These are phyloP conservation scores for Gephyroberyx darwinii DNA, from an alignment of 2,797 vertebrate species.

Conservation along the genomic window DNA sequence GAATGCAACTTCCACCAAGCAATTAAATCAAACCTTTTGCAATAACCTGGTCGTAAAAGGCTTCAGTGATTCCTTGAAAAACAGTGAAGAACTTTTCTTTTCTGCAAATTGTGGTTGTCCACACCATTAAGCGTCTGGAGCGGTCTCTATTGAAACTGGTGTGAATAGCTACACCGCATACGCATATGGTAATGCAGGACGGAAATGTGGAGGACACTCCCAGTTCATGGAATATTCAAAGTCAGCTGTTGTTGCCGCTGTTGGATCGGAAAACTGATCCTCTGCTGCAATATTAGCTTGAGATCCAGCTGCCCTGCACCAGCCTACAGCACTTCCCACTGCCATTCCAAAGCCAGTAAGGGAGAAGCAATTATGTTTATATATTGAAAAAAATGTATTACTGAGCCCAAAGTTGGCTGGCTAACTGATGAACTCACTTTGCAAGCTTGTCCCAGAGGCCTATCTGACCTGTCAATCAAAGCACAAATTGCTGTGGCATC, in stretches of 20 bases:
- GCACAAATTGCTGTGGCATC: no score
- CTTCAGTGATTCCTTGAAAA: background rate
- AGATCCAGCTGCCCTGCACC: background rate
- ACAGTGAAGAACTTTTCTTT: constrained; percentile 47
- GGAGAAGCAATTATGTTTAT: no score
- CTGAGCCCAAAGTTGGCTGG: no score
- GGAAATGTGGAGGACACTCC: constrained; percentile 61
- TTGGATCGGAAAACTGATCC: no score
- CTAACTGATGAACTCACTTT: no score
- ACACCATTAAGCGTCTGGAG: background rate
- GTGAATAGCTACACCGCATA: constrained; percentile 42
- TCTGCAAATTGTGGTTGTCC: background rate
- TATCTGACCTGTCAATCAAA: no score
- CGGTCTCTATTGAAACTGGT: constrained; percentile 32
- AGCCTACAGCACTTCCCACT: background rate
- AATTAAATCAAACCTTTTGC: background rate
- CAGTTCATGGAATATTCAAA: constrained; percentile 70
- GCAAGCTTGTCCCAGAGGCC: no score
- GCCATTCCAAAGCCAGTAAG: background rate
- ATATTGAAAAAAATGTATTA: no score
- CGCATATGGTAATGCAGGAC: constrained; percentile 44
- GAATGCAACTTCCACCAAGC: constrained; percentile 4
- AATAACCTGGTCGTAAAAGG: background rate
- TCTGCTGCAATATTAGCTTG: background rate
- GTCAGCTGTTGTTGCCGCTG: constrained; percentile 44